phyloP scores from a whole-genome alignment of 2,888 invertebrate species.

The Amphimallon solstitiale region DNA sequence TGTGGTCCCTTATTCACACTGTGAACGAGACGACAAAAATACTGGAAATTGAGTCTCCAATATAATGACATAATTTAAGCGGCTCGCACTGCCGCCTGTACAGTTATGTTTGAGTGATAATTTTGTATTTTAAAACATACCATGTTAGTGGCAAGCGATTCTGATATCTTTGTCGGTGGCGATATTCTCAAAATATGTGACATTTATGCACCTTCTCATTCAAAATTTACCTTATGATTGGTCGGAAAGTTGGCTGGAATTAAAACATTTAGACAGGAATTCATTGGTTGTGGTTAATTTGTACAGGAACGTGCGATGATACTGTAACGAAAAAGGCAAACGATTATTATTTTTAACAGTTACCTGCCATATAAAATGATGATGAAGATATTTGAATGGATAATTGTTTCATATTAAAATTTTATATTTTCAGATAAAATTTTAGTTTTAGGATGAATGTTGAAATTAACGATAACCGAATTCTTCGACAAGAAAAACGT shows the following conservation, averaged over 20 bases:
- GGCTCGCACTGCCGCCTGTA: neutral
- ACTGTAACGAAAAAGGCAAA: neutral
- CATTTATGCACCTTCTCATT: neutral
- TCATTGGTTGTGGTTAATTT: constrained; percentile 21
- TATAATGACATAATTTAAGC: constrained; percentile 24
- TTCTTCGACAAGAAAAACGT: too few species aligned
- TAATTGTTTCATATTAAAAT: too few species aligned
- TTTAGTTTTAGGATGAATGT: too few species aligned
- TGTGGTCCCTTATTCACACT: constrained; percentile 11
- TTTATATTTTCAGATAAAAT: too few species aligned
- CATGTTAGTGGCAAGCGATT: neutral
- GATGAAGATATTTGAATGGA: too few species aligned
- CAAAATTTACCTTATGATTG: neutral
- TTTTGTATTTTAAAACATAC: constrained; percentile 10
- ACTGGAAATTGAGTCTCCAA: constrained; percentile 2
- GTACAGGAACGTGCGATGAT: constrained; percentile 8
- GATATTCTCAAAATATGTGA: constrained; percentile 12
- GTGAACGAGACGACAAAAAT: constrained; percentile 1
- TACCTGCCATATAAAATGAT: too few species aligned
- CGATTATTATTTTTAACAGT: neutral
- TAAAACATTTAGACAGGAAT: constrained; percentile 27
- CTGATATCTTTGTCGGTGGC: constrained; percentile 14
- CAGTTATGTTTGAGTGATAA: constrained; percentile 14
- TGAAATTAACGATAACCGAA: too few species aligned
- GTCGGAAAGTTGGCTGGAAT: constrained; percentile 2